Conservation (phyloP, 1,140 invertebrate species). For the Battus philenor region DNA sequence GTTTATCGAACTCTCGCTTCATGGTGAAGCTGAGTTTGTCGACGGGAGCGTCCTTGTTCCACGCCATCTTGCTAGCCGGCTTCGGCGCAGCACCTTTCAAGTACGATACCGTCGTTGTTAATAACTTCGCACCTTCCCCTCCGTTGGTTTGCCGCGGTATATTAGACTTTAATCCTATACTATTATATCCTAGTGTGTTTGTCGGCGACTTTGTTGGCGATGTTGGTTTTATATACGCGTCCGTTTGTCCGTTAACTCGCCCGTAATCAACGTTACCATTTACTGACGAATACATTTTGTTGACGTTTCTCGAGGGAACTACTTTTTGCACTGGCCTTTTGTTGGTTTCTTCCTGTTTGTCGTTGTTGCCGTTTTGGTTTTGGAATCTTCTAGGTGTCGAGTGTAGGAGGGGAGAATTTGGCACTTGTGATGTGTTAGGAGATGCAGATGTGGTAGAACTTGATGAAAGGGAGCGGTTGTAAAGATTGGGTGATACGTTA, state of each 20-base stretch:
- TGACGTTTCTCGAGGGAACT: slow-evolving; percentile 75
- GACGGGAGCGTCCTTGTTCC: slow-evolving; percentile 82
- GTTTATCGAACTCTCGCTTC: slow-evolving; percentile 92
- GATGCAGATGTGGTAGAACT: slow-evolving; percentile 42
- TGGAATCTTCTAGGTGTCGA: slow-evolving; percentile 65
- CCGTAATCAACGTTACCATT: slow-evolving; percentile 53
- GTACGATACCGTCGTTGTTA: slow-evolving; percentile 77
- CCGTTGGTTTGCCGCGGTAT: slow-evolving; percentile 58
- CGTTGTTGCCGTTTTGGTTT: slow-evolving; percentile 51
- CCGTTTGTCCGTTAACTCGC: slow-evolving; percentile 64
- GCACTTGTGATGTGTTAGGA: slow-evolving; percentile 42
- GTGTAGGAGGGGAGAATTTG: slow-evolving; percentile 63
- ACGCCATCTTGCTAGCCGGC: slow-evolving; percentile 78
- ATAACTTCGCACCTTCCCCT: slow-evolving; percentile 56
- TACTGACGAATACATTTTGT: slow-evolving; percentile 57
- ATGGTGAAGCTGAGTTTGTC: slow-evolving; percentile 94
- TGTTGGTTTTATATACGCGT: slow-evolving; percentile 83
- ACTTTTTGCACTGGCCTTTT: slow-evolving; percentile 79
- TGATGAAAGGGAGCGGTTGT: slow-evolving; percentile 53
- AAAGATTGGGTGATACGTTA: slow-evolving; percentile 57
- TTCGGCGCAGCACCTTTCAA: slow-evolving; percentile 74
- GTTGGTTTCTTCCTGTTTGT: slow-evolving; percentile 55
- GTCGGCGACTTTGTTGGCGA: slow-evolving; percentile 81
- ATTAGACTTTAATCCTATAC: slow-evolving; percentile 56
- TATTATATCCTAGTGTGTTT: slow-evolving; percentile 74